Conservation (phyloP, 2,797 vertebrate genomes). For the Acridotheres tristis region DNA sequence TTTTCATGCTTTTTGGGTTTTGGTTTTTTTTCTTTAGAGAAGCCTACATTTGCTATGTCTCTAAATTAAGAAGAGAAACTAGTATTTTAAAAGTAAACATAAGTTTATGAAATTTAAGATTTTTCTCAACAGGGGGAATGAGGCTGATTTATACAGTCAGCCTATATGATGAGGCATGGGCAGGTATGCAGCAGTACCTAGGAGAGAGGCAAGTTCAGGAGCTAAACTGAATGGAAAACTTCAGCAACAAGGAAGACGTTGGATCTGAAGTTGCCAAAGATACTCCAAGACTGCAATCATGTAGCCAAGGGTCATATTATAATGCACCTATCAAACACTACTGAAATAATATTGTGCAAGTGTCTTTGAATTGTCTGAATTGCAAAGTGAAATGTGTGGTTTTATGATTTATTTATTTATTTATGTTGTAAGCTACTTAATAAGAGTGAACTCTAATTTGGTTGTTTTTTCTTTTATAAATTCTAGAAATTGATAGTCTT, state of each 20-base stretch:
- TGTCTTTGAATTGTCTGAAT: not conserved
- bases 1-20: not conserved
- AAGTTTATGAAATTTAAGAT: not conserved
- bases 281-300: not conserved
- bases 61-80: not conserved
- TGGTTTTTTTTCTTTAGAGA: not conserved
- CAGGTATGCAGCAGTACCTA: not conserved
- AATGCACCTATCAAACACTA: not conserved
- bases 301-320: not conserved
- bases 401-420: not conserved
- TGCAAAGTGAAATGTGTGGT: not conserved
- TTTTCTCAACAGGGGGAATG: not conserved
- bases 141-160: not conserved
- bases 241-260: not conserved
- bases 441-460: not conserved
- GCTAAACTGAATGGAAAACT: not conserved
- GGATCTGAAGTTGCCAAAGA: not conserved
- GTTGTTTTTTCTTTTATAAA: not conserved
- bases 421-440: not conserved
- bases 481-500: not conserved
- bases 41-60: accelerated
- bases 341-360: not conserved
- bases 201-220: not conserved
- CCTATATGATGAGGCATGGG: not conserved
- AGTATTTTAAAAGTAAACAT: not conserved